These are phyloP conservation scores for Tapirus indicus DNA, from an alignment of 2,797 vertebrate species.

Conservation along the genomic window DNA sequence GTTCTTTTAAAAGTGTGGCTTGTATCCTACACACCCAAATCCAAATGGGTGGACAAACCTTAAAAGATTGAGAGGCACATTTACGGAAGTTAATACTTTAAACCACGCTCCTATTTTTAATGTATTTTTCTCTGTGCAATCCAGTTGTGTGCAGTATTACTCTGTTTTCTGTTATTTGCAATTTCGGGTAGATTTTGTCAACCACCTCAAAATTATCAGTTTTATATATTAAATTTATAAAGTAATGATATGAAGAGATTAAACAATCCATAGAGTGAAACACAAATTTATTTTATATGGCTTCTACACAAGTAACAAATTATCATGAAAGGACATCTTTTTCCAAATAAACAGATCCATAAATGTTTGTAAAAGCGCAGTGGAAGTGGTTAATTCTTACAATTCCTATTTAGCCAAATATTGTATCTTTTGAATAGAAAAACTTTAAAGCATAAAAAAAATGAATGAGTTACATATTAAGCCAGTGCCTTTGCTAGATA, in stretches of 20 bases:
- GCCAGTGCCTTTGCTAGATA: not conserved
- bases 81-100: not conserved
- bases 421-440: not conserved
- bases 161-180: constrained; percentile 29
- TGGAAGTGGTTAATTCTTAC: not conserved
- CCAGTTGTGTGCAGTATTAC: not conserved
- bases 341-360: not conserved
- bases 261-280: not conserved
- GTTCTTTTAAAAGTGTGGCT: not conserved
- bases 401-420: not conserved
- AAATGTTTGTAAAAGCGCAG: not conserved
- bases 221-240: constrained; percentile 15
- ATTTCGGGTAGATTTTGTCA: constrained; percentile 2
- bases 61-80: not conserved
- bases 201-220: not conserved
- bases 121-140: not conserved
- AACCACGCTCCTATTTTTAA: not conserved
- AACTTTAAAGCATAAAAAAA: constrained; percentile 7
- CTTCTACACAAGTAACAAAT: not conserved
- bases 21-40: not conserved
- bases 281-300: not conserved
- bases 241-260: not conserved
- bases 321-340: not conserved
- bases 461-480: not conserved
- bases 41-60: not conserved